Conservation (phyloP, 2,797 vertebrate genomes). For the Microctenopoma stevenorrisi region DNA sequence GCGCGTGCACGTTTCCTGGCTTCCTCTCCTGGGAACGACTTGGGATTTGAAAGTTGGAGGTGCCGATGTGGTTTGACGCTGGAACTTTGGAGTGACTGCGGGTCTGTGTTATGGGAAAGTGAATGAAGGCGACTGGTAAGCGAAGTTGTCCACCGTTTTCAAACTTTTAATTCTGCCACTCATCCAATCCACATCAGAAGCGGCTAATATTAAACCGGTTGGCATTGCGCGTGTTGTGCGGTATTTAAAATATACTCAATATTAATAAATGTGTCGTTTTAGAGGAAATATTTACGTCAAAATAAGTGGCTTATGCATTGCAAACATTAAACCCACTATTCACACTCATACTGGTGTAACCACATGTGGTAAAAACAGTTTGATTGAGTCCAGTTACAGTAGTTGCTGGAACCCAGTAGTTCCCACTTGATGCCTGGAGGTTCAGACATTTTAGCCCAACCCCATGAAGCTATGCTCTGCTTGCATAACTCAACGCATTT, state of each 20-base stretch:
- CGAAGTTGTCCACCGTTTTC: background rate
- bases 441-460: conserved; percentile 67
- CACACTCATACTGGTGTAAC: background rate
- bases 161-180: background rate
- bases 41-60: conserved; percentile 53
- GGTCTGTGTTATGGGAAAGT: conserved; percentile 2
- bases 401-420: conserved; percentile 1
- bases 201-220: background rate
- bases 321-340: background rate
- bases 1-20: conserved; percentile 12
- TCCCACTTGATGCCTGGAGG: conserved; percentile 35
- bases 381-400: background rate
- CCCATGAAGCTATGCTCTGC: conserved; percentile 65
- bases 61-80: conserved; percentile 1
- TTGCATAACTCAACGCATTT: conserved; percentile 47
- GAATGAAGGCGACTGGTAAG: conserved; percentile 49
- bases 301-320: background rate
- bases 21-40: conserved; percentile 14
- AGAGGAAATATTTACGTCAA: background rate
- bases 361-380: background rate
- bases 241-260: background rate
- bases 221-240: background rate
- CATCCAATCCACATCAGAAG: background rate
- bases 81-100: background rate
- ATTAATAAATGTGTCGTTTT: background rate